These are phyloP conservation scores for Petrocephalus sullivani DNA, from an alignment of 2,797 vertebrate species.

Conservation along the genomic window DNA sequence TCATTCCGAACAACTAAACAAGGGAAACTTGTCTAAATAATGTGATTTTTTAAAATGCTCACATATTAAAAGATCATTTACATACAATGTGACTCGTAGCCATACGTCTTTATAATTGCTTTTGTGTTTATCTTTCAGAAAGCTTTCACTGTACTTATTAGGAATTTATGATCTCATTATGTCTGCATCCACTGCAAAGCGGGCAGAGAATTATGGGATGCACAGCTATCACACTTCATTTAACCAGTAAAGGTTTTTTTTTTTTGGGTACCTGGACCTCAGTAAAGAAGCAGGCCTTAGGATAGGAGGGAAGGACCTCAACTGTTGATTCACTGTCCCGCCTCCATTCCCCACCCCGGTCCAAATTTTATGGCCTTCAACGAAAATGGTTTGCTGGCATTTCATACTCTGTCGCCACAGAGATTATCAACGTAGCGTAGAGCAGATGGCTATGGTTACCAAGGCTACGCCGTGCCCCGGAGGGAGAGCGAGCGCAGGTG, in stretches of 20 bases:
- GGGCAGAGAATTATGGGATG: constrained; percentile 2
- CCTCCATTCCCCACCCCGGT: neutral
- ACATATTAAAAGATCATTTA: neutral
- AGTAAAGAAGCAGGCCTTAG: neutral
- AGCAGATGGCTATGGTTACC: constrained; percentile 17
- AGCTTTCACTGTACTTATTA: constrained; percentile 7
- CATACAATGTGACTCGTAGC: neutral
- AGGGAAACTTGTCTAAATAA: neutral
- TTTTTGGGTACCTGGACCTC: neutral
- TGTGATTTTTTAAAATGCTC: neutral
- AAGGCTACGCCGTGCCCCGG: constrained; percentile 6
- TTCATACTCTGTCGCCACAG: constrained; percentile 19
- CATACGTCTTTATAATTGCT: constrained; percentile 4
- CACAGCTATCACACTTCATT: constrained; percentile 10
- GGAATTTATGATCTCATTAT: constrained; percentile 15
- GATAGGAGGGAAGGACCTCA: neutral
- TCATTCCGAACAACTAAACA: constrained; percentile 6
- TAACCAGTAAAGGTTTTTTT: neutral
- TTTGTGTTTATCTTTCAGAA: constrained; percentile 9
- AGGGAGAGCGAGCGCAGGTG: neutral
- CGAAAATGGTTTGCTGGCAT: constrained; percentile 11
- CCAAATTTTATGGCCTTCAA: constrained; percentile 2
- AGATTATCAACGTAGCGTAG: constrained; percentile 17
- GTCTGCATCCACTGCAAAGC: constrained; percentile 16
- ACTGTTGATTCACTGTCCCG: neutral